Base-by-base conservation (phyloP, 37 sponge, comb jelly and placozoan species). In the Ephydatia muelleri region DNA sequence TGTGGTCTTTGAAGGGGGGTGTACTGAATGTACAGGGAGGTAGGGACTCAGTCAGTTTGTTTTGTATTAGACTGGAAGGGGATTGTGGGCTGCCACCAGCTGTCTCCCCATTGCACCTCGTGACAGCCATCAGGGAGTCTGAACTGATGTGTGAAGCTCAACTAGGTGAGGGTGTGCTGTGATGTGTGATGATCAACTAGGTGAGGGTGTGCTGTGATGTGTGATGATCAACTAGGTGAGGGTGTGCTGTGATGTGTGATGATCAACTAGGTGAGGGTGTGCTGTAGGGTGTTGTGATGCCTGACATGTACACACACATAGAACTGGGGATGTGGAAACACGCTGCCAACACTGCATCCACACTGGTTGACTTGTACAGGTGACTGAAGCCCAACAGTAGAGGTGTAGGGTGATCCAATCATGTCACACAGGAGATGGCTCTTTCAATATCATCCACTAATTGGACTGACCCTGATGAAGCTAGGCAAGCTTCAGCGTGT, bases 401-500 rank as follows among this genome's bases (percentile, higher is more conserved):
- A n/a, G n/a, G n/a, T n/a, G n/a, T 57, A 19, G 43, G 57, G 19
- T 57, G 19, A 49, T 13, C 34, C 25, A n/a, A 14, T 22, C 21
- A 33, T 36, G 4, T 36, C 23, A n/a, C 32, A 38, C 30, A 74
- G 80, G 14, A 25, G 32, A 39, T 73, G 40, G n/a, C 39, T 84
- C 16, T 57, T 72, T 0, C 64, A 19, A 6, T 49, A 68, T 49
- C 77, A 86, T 48, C 91, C 87, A 2, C 30, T 71, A 27, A n/a
- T 26, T 23, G 83, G 76, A 14, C 40, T 91, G 8, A 78, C 86
- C 19, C 79, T 91, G 12, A 25, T 91, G 29, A 80, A 69, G 57
- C 14, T 78, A 28, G 91, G 79, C 22, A 91, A 91, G 47, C 30
- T 91, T 30, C 70, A 72, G 36, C 88, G 86, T 1, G 28, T 80